Evolutionary conservation across 2,888 invertebrate species (phyloP), one percentile per base, ranked within the genome.

Genomic region (Aleiodes alternator): DNA sequence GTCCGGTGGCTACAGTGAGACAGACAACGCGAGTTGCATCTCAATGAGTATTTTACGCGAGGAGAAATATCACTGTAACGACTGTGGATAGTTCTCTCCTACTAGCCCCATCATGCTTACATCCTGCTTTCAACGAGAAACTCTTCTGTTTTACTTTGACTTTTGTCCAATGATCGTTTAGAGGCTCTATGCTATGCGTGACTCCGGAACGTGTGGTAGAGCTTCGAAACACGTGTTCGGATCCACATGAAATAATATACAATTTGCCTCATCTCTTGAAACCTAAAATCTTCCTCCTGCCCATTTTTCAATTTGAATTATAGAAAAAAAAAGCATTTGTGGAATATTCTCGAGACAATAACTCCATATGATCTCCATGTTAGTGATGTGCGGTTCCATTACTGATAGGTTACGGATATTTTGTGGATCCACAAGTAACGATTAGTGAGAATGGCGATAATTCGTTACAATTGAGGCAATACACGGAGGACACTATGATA

Each of bases 1-100:
- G 87, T 83, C 64, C 83, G 81, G 80, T 81, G 77, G 83, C 76
- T 70, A 69, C 72, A 76, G 80, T 80, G 82, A 83, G 82, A 84
- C 83, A 23, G 23, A 80, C 78, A 73, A 83, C 87, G 84, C 86
- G 88, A 87, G 88, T 88, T 85, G 88, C 88, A 89, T 89, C 87
- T 81, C 86, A 87, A 88, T 89, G 88, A 88, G 85, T 75, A 77
- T 77, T 50, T 78, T 74, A 78, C 76, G 71, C 74, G 75, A 71
- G 76, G 55, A 64, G 75, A 51, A 73, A 55, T 38, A 59, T 75
- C 56, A 59, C 71, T 69, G 69, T 76, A 57, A 23, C 68, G 50
- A 31, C 53, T 76, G 23, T 23, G 71, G 71, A 75, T 66, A 71
- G 78, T 78, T 61, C 79, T 72, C 61, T 79, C 66, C 66, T 43